These are phyloP conservation scores for Triplophysa rosa DNA, from an alignment of 2,113 vertebrate genomes.

Conservation along the genomic window DNA sequence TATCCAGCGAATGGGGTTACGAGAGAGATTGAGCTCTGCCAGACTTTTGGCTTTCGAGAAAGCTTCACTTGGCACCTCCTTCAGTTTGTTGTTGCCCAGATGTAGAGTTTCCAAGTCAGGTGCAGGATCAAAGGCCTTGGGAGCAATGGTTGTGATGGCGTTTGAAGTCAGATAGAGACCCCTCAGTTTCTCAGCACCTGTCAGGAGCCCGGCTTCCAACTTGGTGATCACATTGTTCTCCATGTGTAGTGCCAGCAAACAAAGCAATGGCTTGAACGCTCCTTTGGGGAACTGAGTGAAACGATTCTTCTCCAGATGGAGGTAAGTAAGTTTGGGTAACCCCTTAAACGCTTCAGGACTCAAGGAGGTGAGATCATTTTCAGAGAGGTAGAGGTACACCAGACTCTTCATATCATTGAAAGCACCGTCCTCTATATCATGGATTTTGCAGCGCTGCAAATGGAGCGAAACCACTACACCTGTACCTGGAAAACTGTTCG, in stretches of 20 bases:
- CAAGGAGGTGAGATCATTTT: conserved; percentile 82
- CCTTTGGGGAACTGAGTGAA: conserved; percentile 76
- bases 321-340: conserved; percentile 80
- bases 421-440: conserved; percentile 73
- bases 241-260: conserved; percentile 85
- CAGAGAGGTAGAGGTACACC: conserved; percentile 90
- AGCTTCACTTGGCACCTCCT: conserved; percentile 79
- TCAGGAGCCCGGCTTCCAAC: conserved; percentile 70
- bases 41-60: conserved; percentile 72
- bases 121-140: conserved; percentile 69
- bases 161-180: conserved; percentile 84
- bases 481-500: conserved; percentile 77
- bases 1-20: conserved; percentile 79
- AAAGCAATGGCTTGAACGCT: conserved; percentile 78
- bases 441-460: conserved; percentile 83
- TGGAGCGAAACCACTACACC: conserved; percentile 84
- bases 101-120: conserved; percentile 82
- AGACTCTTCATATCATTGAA: conserved; percentile 82
- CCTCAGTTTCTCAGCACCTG: conserved; percentile 69
- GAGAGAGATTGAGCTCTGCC: conserved; percentile 81
- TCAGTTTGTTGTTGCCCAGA: conserved; percentile 82
- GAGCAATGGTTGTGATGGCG: conserved; percentile 65
- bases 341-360: conserved; percentile 77
- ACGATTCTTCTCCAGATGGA: conserved; percentile 85
- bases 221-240: conserved; percentile 80